Evolutionary conservation across 1,140 invertebrate species (phyloP).

Genomic region (Plutomurus gul): DNA sequence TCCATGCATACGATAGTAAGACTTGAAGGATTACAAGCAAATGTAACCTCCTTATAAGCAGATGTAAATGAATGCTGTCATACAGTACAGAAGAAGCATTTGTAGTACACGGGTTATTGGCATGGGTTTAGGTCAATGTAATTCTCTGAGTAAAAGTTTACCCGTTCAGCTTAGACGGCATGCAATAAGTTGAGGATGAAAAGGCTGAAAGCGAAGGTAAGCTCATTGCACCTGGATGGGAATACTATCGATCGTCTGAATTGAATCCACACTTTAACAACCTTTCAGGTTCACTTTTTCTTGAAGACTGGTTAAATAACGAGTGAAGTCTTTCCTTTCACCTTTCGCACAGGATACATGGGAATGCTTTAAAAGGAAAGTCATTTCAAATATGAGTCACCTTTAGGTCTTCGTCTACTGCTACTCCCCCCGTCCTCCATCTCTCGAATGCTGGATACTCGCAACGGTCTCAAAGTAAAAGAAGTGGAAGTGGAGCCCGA

Average conservation of each 20-base stretch:
- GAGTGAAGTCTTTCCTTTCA: neutral
- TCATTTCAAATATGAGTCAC: conserved; percentile 9
- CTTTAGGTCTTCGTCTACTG: conserved; percentile 44
- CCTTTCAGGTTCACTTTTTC: conserved; percentile 23
- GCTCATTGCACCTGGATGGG: conserved; percentile 11
- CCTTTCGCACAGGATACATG: too few relatives aligned
- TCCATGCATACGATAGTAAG: too few relatives aligned
- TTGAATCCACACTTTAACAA: neutral
- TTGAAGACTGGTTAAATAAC: too few relatives aligned
- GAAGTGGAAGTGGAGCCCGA: neutral
- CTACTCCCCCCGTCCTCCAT: conserved; percentile 40
- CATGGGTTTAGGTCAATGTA: too few relatives aligned
- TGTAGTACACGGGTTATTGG: too few relatives aligned
- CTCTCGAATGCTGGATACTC: conserved; percentile 46
- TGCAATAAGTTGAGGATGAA: neutral
- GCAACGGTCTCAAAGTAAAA: conserved; percentile 42
- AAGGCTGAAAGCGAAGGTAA: neutral
- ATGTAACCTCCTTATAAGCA: too few relatives aligned
- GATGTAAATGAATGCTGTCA: too few relatives aligned
- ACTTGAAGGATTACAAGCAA: too few relatives aligned
- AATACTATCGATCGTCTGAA: neutral
- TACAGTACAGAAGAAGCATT: too few relatives aligned
- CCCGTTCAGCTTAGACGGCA: too few relatives aligned
- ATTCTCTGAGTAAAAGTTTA: too few relatives aligned
- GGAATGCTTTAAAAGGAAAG: too few relatives aligned